Base-by-base conservation (phyloP, 2,113 vertebrate species). In the Charadrius vociferus region DNA sequence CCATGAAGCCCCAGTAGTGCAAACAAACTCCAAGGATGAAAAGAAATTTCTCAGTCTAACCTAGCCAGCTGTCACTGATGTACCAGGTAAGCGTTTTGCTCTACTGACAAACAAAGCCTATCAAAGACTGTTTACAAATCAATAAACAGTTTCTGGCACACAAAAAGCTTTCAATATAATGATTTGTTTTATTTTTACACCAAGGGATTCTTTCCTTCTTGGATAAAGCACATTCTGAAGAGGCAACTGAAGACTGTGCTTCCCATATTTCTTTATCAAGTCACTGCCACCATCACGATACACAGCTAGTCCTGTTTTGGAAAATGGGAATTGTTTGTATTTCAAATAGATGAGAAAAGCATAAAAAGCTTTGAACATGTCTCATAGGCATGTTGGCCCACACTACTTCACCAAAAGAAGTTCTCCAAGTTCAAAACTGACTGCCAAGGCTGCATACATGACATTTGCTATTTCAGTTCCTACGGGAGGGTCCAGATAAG, bases 401-500 rank as follows among this genome's bases (percentile, higher is more conserved):
- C 52, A 47, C 20, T 45, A 23, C 41, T 85, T 66, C 62, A 91
- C 70, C 81, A 91, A 79, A 91, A 92, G 68, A 91, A 95, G 86
- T 75, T 88, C 91, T 95, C 92, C 93, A 95, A 96, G 86, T 95
- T 93, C 91, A 95, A 88, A 95, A 94, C n/a, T 63, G 53, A 62
- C 97, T 97, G 94, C 96, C 95, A 95, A 96, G 81, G 47, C 94
- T 90, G 78, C 62, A 95, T 73, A 94, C 81, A 85, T 92, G 94
- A 97, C 91, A 95, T 97, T 93, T 93, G 91, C 86, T 93, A 90
- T 93, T 97, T 95, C 53, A 80, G 81, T 86, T 97, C 96, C 94
- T 95, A 91, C 2, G 81, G 93, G 94, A 97, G 74, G 67, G 62
- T 86, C 84, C 77, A 96, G 91, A 95, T 89, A 96, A 95, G 91